These are phyloP conservation scores for Acrocera orbiculus DNA, from an alignment of 2,888 invertebrate genomes.

Conservation along the genomic window DNA sequence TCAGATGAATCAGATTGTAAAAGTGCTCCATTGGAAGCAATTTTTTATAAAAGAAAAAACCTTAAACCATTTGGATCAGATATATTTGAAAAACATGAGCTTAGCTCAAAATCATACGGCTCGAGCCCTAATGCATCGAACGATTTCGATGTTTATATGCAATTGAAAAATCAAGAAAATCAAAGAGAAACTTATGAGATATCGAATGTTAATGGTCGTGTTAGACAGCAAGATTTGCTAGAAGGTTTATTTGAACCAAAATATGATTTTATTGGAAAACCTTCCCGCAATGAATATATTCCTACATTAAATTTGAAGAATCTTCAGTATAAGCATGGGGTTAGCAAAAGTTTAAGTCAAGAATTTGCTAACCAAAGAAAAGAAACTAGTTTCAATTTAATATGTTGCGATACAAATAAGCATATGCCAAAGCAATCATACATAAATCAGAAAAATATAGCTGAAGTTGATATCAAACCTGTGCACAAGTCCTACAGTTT, in stretches of 20 bases:
- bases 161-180: constrained; percentile 13
- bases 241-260: too few relatives aligned
- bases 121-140: constrained; percentile 43
- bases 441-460: constrained; percentile 17
- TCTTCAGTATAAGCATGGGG: constrained; percentile 26
- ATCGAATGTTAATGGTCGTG: too few relatives aligned
- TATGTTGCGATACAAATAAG: too few relatives aligned
- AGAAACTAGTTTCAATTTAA: constrained; percentile 13
- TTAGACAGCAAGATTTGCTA: too few relatives aligned
- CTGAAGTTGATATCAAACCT: constrained; percentile 20
- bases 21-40: constrained; percentile 57
- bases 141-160: constrained; percentile 38
- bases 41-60: constrained; percentile 32
- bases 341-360: constrained; percentile 29
- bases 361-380: constrained; percentile 29
- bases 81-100: neutral
- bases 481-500: constrained; percentile 21
- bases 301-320: constrained; percentile 27
- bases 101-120: constrained; percentile 41
- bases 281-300: too few relatives aligned
- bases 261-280: too few relatives aligned
- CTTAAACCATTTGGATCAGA: neutral
- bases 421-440: too few relatives aligned
- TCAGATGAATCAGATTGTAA: constrained; percentile 68
- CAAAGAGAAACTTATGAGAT: too few relatives aligned